These are phyloP conservation scores for Diplazon laetatorius DNA, from an alignment of 2,888 invertebrate species.

Conservation along the genomic window DNA sequence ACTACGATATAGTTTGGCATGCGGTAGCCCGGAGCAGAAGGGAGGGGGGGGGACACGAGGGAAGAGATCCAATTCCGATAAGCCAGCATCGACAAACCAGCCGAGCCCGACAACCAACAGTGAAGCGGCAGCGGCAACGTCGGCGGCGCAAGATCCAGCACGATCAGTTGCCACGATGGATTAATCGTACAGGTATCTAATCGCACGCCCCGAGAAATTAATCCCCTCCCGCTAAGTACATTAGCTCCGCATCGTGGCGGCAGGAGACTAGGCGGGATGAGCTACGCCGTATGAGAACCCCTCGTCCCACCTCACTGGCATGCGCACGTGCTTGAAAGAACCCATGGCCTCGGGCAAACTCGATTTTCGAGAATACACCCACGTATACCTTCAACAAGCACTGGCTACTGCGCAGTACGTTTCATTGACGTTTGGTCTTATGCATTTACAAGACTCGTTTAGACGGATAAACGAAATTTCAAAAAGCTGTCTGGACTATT, in stretches of 20 bases:
- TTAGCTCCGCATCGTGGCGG: conserved; percentile 49
- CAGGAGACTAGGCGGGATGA: conserved; percentile 23
- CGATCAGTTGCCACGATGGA: conserved; percentile 62
- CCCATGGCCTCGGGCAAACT: conserved; percentile 3
- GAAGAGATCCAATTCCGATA: conserved; percentile 62
- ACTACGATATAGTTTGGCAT: conserved; percentile 24
- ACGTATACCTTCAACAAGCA: neutral
- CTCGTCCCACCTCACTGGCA: neutral
- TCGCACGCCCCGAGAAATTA: conserved; percentile 62
- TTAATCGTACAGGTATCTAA: conserved; percentile 61
- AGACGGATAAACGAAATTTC: too few relatives aligned
- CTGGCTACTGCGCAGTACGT: too few relatives aligned
- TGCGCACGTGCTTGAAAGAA: conserved; percentile 24
- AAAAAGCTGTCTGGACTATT: too few relatives aligned
- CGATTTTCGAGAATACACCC: neutral
- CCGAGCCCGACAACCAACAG: conserved; percentile 50
- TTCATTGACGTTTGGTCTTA: too few relatives aligned
- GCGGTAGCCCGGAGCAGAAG: conserved; percentile 42
- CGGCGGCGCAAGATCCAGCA: conserved; percentile 44
- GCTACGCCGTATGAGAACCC: conserved; percentile 26
- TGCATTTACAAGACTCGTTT: too few relatives aligned
- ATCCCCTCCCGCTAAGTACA: conserved; percentile 61
- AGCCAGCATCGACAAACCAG: conserved; percentile 61
- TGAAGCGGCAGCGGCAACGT: conserved; percentile 31
- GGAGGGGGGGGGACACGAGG: too few relatives aligned